Base-by-base conservation (phyloP, 2,888 invertebrate genomes). In the Archaeoteleia sp. region DNA sequence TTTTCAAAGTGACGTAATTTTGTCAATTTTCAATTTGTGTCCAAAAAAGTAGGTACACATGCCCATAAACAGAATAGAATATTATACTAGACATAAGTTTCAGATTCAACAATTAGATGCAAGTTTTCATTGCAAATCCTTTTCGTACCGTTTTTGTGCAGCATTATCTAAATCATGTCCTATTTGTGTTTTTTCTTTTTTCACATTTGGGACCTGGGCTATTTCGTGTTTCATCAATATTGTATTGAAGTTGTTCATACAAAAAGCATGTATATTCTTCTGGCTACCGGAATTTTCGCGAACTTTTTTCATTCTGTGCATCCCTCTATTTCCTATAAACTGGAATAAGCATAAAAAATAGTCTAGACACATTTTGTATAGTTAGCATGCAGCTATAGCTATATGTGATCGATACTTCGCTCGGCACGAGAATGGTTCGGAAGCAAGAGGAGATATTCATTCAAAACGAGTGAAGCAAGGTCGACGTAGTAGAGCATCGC, bases 341-440 rank as follows among this genome's bases (percentile, higher is more conserved):
- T 69, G 67, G 68, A 73, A 78, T 78, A 76, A 77, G 74, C 72
- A 73, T 76, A 78, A 78, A 78, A 78, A 78, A 78, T 78, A 73
- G 79, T 78, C 78, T 78, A 79, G 78, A 79, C 79, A 74, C 71
- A 76, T 79, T 79, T 70, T 72, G 71, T 74, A 72, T 67, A 74
- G 78, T 77, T 76, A 77, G 72, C 73, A 77, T 74, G 71, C 58
- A 75, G 58, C 67, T 58, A 43, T 57, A 61, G 55, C 42, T 43
- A 42, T 10, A 30, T 13, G 58, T 75, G 73, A 75, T 77, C 78
- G 72, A 78, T 78, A 78, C 70, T 39, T 27, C 49, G 34, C 43
- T 29, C 30, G 51, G 39, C 15, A 51, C 25, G 37, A 51, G 43
- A 37, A 43, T 53, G 48, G 30, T 60, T 60, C 9, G 37, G 43